Evolutionary conservation across 2,113 vertebrate species (phyloP).

Genomic region (Crotalus horridus): DNA sequence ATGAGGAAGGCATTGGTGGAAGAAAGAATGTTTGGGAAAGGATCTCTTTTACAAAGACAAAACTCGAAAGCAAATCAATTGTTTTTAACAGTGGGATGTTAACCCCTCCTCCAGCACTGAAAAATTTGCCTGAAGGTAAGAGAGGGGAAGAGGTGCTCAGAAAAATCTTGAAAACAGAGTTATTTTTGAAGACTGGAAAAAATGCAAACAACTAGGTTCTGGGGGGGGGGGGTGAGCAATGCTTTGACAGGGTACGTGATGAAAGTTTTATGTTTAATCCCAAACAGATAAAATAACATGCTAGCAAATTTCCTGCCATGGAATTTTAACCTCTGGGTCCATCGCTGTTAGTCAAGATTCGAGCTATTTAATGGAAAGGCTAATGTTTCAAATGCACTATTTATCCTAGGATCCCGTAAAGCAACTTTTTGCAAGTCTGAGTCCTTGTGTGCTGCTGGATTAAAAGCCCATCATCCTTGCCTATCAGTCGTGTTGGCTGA

Average conservation of each 20-base stretch:
- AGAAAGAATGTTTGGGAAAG: not conserved
- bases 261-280: not conserved
- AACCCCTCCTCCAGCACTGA: not conserved
- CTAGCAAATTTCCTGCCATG: constrained; percentile 1
- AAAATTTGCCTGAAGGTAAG: not conserved
- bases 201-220: constrained; percentile 54
- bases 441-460: not conserved
- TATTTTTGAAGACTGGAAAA: constrained; percentile 49
- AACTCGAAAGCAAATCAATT: not conserved
- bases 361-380: not conserved
- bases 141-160: not conserved
- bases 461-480: not conserved
- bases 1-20: not conserved
- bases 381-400: not conserved
- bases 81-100: not conserved
- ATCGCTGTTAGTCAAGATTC: not conserved
- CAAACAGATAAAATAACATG: constrained; percentile 27
- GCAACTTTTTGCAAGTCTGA: not conserved
- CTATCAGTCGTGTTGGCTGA: not conserved
- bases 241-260: constrained; percentile 26
- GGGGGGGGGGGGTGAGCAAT: constrained; percentile 6
- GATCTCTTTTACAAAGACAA: not conserved
- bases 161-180: constrained; percentile 32
- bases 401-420: not conserved
- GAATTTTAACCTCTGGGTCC: constrained; percentile 2